phyloP scores from a whole-genome alignment of 2,113 vertebrate species.

The Peromyscus californicus region DNA sequence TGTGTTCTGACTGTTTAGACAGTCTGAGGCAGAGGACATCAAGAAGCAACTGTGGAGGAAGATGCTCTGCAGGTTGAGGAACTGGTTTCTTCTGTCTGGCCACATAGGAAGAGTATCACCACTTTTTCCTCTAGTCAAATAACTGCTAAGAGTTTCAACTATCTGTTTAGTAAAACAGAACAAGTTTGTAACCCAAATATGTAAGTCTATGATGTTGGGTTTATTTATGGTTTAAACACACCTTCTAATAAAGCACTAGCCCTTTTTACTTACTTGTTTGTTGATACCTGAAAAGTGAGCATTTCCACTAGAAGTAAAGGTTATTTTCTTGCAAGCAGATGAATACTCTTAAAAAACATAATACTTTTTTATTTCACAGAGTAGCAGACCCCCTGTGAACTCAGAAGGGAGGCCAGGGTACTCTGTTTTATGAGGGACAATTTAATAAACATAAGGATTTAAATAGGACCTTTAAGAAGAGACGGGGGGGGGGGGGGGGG shows the following conservation, averaged over 20 bases:
- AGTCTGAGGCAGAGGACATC: not conserved
- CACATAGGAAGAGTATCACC: not conserved
- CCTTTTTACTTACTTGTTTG: not conserved
- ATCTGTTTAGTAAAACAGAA: slow-evolving; percentile 22
- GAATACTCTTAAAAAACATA: slow-evolving; percentile 40
- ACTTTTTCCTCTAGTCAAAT: not conserved
- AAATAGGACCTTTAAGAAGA: slow-evolving; percentile 58
- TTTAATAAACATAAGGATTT: slow-evolving; percentile 54
- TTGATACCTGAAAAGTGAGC: slow-evolving; percentile 7
- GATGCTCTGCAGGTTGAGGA: not conserved
- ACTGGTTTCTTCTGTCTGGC: slow-evolving; percentile 22
- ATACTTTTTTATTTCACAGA: slow-evolving; percentile 59
- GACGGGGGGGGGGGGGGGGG: not conserved
- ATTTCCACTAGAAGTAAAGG: slow-evolving; percentile 61
- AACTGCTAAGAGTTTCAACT: slow-evolving; percentile 31
- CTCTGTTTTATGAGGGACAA: slow-evolving; percentile 32
- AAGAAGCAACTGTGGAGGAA: not conserved
- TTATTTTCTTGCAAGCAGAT: slow-evolving; percentile 16
- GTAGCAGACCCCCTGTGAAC: not conserved
- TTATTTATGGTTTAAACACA: slow-evolving; percentile 52
- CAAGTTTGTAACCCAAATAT: slow-evolving; percentile 49
- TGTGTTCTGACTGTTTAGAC: not conserved
- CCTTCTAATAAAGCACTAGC: slow-evolving; percentile 31
- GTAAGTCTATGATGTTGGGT: slow-evolving; percentile 37
- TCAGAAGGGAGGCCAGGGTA: not conserved